phyloP scores from a whole-genome alignment of 2,113 vertebrate species.

The Tenebrosternarchus preto region DNA sequence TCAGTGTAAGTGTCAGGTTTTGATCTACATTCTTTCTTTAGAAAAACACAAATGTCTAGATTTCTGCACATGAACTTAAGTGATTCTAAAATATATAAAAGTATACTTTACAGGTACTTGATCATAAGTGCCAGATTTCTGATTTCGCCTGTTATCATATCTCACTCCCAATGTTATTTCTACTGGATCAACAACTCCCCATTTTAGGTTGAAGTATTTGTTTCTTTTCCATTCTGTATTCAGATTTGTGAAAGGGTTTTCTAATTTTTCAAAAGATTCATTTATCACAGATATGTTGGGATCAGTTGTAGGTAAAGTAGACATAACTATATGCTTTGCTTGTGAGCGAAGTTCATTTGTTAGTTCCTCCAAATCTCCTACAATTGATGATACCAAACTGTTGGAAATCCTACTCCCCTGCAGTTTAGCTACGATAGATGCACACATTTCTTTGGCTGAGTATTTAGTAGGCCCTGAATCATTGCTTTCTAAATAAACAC shows the following conservation, averaged over 20 bases:
- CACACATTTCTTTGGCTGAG: slow-evolving; percentile 47
- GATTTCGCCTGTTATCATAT: slow-evolving; percentile 41
- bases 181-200: slow-evolving; percentile 52
- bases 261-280: slow-evolving; percentile 45
- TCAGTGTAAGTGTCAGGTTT: not conserved
- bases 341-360: slow-evolving; percentile 41
- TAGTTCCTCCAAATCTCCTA: slow-evolving; percentile 48
- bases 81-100: slow-evolving; percentile 48
- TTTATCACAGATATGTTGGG: slow-evolving; percentile 42
- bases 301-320: too few relatives aligned
- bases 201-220: slow-evolving; percentile 54
- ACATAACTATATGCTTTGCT: slow-evolving; percentile 21
- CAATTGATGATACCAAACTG: slow-evolving; percentile 39
- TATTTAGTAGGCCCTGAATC: too few relatives aligned
- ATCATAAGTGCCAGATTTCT: slow-evolving; percentile 24
- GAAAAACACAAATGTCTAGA: slow-evolving; percentile 31
- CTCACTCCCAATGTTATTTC: slow-evolving; percentile 44
- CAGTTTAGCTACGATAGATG: slow-evolving; percentile 28
- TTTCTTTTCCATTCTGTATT: slow-evolving; percentile 55
- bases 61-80: slow-evolving; percentile 44
- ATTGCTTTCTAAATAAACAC: too few relatives aligned
- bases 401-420: slow-evolving; percentile 29
- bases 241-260: slow-evolving; percentile 51
- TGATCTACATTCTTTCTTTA: slow-evolving; percentile 7
- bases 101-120: slow-evolving; percentile 42